A percentile compares a stretch with the other conserved stretches of the same genome.
Conservation (phyloP, 2,797 vertebrate species). For the Eleutherodactylus coqui region DNA sequence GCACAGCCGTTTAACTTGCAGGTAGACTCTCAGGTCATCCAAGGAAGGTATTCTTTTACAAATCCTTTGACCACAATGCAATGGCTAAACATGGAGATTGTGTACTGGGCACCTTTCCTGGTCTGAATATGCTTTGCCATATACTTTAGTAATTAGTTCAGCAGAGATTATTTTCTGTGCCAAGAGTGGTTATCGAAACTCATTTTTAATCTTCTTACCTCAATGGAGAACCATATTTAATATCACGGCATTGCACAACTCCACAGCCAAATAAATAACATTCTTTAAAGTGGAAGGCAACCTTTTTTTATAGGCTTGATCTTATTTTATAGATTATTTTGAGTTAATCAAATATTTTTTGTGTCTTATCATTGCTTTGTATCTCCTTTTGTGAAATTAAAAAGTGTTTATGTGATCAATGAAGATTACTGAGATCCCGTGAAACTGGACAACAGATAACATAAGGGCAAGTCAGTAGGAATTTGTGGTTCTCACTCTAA, state of each 20-base stretch:
- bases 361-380: conserved; percentile 10
- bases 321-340: neutral
- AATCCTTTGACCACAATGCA: neutral
- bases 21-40: neutral
- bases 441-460: neutral
- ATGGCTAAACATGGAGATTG: neutral
- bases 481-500: neutral
- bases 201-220: conserved; percentile 53
- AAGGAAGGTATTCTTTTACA: neutral
- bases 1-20: neutral
- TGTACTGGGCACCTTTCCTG: neutral
- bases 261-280: conserved; percentile 25
- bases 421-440: neutral
- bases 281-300: conserved; percentile 1
- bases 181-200: conserved; percentile 41
- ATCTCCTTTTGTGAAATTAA: neutral
- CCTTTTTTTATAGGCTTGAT: neutral
- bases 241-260: conserved; percentile 17
- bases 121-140: neutral
- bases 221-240: conserved; percentile 21
- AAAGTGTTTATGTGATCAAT: neutral
- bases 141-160: neutral
- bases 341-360: neutral
- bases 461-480: neutral
- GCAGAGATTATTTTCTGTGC: conserved; percentile 20